Percentiles rank a stretch among this genome's conserved stretches.
Conservation (phyloP, 2,113 vertebrate species). For the Sorex araneus region DNA sequence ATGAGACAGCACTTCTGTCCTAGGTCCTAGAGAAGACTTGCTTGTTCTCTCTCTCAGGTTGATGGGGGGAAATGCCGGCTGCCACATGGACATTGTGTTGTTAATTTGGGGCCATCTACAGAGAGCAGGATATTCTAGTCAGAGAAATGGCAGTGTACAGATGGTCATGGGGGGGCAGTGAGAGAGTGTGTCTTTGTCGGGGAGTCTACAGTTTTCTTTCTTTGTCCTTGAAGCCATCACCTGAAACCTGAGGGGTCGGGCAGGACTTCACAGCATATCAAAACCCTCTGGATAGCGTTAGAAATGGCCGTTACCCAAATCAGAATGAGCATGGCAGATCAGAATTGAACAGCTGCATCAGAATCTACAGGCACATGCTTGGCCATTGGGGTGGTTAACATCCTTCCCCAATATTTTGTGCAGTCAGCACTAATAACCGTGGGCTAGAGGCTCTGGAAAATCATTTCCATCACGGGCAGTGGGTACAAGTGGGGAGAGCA, state of each 20-base stretch:
- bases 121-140: background rate
- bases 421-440: background rate
- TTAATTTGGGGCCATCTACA: background rate
- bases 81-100: background rate
- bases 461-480: background rate
- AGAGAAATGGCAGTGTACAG: background rate
- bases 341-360: too few species aligned
- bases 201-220: too few species aligned
- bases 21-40: background rate
- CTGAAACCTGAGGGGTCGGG: background rate
- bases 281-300: background rate
- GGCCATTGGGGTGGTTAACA: background rate
- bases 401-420: background rate
- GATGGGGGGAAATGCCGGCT: too few species aligned
- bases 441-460: background rate
- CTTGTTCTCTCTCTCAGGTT: background rate
- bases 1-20: too few species aligned
- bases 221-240: background rate
- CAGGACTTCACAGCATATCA: background rate
- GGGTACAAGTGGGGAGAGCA: background rate
- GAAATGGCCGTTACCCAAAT: fast-evolving
- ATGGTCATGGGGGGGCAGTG: too few species aligned
- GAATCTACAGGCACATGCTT: background rate
- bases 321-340: too few species aligned
- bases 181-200: fast-evolving